Conservation (phyloP, 2,797 vertebrate species). For the Podarcis siculus region DNA sequence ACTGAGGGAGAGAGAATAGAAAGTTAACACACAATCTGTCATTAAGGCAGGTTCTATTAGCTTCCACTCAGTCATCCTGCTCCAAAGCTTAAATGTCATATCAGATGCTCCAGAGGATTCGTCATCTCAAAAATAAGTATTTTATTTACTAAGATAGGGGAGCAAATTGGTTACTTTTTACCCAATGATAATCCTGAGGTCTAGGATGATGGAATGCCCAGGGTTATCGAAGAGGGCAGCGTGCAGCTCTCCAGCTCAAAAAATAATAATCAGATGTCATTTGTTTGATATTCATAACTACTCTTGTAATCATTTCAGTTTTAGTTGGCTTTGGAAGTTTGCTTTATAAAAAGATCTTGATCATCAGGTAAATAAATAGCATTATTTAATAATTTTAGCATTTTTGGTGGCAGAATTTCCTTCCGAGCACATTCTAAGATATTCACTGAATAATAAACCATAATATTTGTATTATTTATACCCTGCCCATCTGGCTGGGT, state of each 20-base stretch:
- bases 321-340: neutral
- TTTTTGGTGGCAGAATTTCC: neutral
- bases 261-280: constrained; percentile 10
- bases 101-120: constrained; percentile 15
- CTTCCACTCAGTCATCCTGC: constrained; percentile 7
- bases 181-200: constrained; percentile 23
- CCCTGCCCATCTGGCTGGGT: too few species aligned
- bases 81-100: constrained; percentile 32
- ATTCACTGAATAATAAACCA: neutral
- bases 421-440: neutral
- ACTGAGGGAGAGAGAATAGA: constrained; percentile 15
- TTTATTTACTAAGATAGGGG: constrained; percentile 19
- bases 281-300: constrained; percentile 6
- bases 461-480: too few species aligned
- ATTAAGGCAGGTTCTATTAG: constrained; percentile 38
- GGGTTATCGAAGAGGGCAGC: constrained; percentile 3
- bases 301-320: neutral
- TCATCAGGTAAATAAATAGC: neutral
- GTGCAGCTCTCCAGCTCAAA: neutral
- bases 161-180: constrained; percentile 23
- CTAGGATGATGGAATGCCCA: constrained; percentile 8
- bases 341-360: neutral
- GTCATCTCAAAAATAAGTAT: constrained; percentile 24
- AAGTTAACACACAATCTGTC: constrained; percentile 34
- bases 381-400: neutral